Base-by-base conservation (phyloP, 2,113 vertebrate genomes). In the Hylia prasina region DNA sequence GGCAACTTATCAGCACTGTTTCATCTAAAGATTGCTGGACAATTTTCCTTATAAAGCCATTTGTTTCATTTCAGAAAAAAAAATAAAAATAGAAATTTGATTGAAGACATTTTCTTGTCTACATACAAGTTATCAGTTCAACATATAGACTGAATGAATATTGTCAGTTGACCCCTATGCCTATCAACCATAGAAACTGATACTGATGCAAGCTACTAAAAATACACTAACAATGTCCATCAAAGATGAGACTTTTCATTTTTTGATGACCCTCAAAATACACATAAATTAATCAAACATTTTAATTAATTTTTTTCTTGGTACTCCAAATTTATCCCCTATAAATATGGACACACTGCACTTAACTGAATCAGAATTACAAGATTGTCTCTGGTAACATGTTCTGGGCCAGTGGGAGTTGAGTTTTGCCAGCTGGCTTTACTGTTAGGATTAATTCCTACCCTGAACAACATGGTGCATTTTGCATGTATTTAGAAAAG, bases 381-480 rank as follows among this genome's bases (percentile, higher is more conserved):
- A 64, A 28, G 39, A 25, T 48, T 79, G 65, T 82, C 56, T 48
- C 47, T 61, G 33, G 42, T 14, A 94, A 64, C 28, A 7, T 13
- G 2, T 50, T 85, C 63, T 69, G 48, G 31, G 27, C 8, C 40
- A 79, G 9, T 47, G 69, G 33, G 40, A 84, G 13, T 0, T 82
- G 40, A 72, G 5, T 69, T 91, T 83, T 91, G 11, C 57, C 53
- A 72, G 15, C 40, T 94, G 44, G 20, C 3, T 75, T 24, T 57
- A 31, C 11, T 73, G 13, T 37, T 53, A 87, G 13, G 5, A 44
- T 75, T 24, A 78, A 66, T 71, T 87, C 61, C 19, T 91, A 37
- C 13, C 19, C 56, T 33, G 12, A 87, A 5, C 0, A 0, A 82
- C 39, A 25, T 6, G 9, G 35, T 39, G 21, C 20, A 8, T 79